Evolutionary conservation across 2,888 invertebrate species (phyloP).

Genomic region (Tyria jacobaeae): DNA sequence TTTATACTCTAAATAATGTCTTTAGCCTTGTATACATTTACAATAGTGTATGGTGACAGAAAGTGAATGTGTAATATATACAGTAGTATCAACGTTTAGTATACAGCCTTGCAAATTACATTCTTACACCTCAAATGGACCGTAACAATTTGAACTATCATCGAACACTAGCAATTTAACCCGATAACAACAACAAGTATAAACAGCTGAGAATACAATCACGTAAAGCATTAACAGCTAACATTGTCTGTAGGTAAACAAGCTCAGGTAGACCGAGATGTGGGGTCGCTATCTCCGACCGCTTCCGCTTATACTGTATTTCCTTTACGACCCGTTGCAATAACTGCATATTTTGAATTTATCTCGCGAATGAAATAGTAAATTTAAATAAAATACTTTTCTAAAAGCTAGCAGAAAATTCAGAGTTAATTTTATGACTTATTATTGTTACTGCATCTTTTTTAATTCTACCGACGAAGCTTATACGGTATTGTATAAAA

Average conservation of each 20-base stretch:
- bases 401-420: not conserved
- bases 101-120: not conserved
- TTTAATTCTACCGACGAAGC: not conserved
- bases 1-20: no score
- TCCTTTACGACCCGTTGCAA: constrained; percentile 42
- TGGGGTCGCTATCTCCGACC: constrained; percentile 49
- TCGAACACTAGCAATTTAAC: constrained; percentile 23
- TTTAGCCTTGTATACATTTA: no score
- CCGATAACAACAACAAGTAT: constrained; percentile 26
- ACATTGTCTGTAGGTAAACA: constrained; percentile 40
- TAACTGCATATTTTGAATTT: constrained; percentile 28
- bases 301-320: constrained; percentile 52
- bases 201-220: constrained; percentile 27
- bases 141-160: constrained; percentile 21
- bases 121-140: not conserved
- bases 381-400: constrained; percentile 15
- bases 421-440: constrained; percentile 1
- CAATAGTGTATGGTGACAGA: not conserved
- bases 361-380: constrained; percentile 20
- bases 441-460: constrained; percentile 3
- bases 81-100: not conserved
- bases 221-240: constrained; percentile 24
- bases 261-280: constrained; percentile 33
- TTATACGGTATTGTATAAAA: no score
- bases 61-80: not conserved